Evolutionary conservation across 2,888 invertebrate genomes (phyloP).

Genomic region (Exocentrus adspersus): DNA sequence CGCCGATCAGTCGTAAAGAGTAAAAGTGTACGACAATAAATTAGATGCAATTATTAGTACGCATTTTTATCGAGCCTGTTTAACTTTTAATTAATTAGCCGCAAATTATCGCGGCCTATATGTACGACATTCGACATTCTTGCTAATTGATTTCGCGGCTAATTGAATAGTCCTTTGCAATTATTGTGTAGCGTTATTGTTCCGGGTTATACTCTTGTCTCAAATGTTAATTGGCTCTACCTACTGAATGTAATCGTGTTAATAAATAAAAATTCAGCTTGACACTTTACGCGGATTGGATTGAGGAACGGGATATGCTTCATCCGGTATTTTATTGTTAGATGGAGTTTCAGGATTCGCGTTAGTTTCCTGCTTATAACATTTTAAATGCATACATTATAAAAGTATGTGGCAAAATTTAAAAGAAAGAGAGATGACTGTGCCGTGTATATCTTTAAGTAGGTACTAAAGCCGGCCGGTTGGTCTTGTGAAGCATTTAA

Average conservation of each 20-base stretch:
- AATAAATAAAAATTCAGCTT: neutral
- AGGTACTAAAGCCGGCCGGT: too few relatives aligned
- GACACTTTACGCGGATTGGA: neutral
- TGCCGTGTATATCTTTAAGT: too few relatives aligned
- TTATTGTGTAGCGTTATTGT: conserved; percentile 6
- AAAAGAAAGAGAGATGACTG: too few relatives aligned
- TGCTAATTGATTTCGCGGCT: conserved; percentile 22
- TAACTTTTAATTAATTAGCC: conserved; percentile 26
- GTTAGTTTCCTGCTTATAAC: too few relatives aligned
- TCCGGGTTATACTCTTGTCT: conserved; percentile 15
- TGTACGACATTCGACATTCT: neutral
- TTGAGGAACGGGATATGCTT: neutral
- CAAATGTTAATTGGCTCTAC: neutral
- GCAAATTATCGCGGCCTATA: conserved; percentile 19
- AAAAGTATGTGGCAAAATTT: too few relatives aligned
- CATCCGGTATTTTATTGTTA: neutral
- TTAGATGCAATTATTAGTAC: conserved; percentile 26
- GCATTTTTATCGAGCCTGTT: conserved; percentile 19
- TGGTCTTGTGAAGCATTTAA: neutral
- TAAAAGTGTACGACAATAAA: conserved; percentile 35
- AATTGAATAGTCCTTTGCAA: conserved; percentile 8
- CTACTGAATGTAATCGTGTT: neutral
- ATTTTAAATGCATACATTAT: too few relatives aligned
- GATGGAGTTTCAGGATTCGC: too few relatives aligned
- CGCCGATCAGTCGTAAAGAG: conserved; percentile 12